Conservation (phyloP, 2,888 invertebrate species). For the Schizaphis graminum region DNA sequence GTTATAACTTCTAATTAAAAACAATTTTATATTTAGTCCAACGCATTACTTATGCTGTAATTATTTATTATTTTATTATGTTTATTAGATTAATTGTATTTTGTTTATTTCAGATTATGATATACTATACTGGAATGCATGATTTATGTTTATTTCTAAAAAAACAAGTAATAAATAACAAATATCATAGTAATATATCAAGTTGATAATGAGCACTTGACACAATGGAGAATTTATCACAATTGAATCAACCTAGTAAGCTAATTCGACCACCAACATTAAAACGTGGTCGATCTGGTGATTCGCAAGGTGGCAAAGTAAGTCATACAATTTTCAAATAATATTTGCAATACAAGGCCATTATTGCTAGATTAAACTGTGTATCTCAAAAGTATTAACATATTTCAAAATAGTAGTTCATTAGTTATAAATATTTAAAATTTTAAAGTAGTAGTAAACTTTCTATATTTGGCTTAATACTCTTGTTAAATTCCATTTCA, state of each 20-base stretch:
- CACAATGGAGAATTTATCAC: slow-evolving; percentile 42
- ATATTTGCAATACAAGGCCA: neutral
- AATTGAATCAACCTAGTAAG: slow-evolving; percentile 40
- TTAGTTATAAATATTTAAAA: neutral
- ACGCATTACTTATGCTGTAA: neutral
- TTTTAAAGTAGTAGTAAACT: neutral
- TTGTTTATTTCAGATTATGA: slow-evolving; percentile 48
- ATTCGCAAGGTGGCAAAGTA: slow-evolving; percentile 51
- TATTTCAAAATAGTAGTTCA: neutral
- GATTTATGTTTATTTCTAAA: neutral
- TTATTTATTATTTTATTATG: too few relatives aligned
- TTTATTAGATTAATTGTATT: neutral
- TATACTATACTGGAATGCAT: neutral
- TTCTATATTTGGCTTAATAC: neutral
- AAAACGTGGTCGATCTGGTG: slow-evolving; percentile 36
- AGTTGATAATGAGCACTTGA: slow-evolving; percentile 53
- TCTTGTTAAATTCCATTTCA: neutral
- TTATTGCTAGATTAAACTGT: neutral
- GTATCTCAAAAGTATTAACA: neutral
- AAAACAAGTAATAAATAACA: neutral
- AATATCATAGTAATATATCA: neutral
- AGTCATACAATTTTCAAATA: neutral
- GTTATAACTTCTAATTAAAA: neutral
- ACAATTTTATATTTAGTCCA: neutral
- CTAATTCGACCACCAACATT: slow-evolving; percentile 39